Base-by-base conservation (phyloP, 2,888 invertebrate genomes). In the Xylota segnis region DNA sequence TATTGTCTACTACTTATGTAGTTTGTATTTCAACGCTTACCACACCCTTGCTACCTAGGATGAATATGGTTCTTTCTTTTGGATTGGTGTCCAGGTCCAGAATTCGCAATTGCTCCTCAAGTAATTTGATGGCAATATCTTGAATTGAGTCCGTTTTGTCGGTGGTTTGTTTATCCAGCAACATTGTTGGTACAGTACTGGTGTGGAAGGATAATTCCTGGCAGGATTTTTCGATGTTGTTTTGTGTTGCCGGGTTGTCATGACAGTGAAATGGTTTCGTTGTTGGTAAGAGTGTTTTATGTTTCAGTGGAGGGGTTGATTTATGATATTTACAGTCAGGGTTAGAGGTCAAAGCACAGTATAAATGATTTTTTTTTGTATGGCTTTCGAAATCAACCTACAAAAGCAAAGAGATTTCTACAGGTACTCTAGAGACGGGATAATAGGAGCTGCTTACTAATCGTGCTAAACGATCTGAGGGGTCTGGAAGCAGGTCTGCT, bases 41-140 rank as follows among this genome's bases (percentile, higher is more conserved):
- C 89, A 94, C 94, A 87, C 93, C 93, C 91, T 95, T 95, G 90
- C 94, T 95, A 56, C 96, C 96, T 68, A 95, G 92, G 37, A 96
- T 89, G 88, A 96, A 94, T 56, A 96, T 90, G 0, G 95, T 95
- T 83, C 94, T 93, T 78, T 91, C 92, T 90, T 90, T 93, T 89
- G 89, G 93, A 74, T 91, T 91, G 56, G 90, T 89, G 6, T 90
- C 89, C 63, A 87, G 88, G 52, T 91, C 90, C 79, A 92, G 16
- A 12, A 88, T 83, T 5, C 89, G 88, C n/a, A 91, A 89, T 86
- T 92, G 91, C 58, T 92, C 91, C 78, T 93, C 93, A 6, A 94
- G 91, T 63, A 93, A 88, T 79, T 94, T 93, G 4, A 93, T 90
- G 4, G 94, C 94, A 83, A 94, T 93, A 90, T 94, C 94, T 83